Conservation (phyloP, 2,888 invertebrate genomes). For the Ophion ventricosus region DNA sequence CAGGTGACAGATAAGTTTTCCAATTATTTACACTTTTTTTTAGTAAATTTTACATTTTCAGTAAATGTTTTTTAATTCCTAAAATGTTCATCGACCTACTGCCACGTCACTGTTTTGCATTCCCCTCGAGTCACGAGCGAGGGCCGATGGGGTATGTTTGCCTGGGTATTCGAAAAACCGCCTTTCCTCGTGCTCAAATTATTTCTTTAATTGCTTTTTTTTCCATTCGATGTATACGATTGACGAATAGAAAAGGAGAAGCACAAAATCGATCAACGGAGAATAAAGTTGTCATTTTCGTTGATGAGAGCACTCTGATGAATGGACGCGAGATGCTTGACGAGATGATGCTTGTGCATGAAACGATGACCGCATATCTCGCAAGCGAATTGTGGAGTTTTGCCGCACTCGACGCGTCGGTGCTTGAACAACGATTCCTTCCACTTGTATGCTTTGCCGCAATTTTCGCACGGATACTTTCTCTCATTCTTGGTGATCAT, state of each 20-base stretch:
- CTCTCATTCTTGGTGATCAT: constrained; percentile 57
- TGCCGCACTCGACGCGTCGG: constrained; percentile 78
- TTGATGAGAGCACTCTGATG: constrained; percentile 67
- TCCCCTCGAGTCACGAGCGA: too few species aligned
- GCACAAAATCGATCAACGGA: constrained; percentile 12
- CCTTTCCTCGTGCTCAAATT: neutral
- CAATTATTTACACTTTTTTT: neutral
- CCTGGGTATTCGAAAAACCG: constrained; percentile 32
- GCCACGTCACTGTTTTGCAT: too few species aligned
- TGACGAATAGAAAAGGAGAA: neutral
- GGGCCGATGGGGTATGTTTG: neutral
- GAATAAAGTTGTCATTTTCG: constrained; percentile 52
- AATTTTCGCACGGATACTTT: constrained; percentile 74
- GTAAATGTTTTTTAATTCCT: neutral
- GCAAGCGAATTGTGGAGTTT: constrained; percentile 79
- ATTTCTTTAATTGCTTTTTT: neutral
- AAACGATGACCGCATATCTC: constrained; percentile 80
- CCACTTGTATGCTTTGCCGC: constrained; percentile 79
- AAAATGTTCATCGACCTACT: too few species aligned
- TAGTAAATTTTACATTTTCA: neutral
- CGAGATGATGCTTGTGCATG: constrained; percentile 84
- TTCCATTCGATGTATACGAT: neutral
- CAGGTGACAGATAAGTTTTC: too few species aligned
- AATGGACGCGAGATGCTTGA: constrained; percentile 73
- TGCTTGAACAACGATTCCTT: constrained; percentile 79